Evolutionary conservation across 2,888 invertebrate species (phyloP), one percentile per base, ranked within the genome.

Genomic region (Microchrysa polita): DNA sequence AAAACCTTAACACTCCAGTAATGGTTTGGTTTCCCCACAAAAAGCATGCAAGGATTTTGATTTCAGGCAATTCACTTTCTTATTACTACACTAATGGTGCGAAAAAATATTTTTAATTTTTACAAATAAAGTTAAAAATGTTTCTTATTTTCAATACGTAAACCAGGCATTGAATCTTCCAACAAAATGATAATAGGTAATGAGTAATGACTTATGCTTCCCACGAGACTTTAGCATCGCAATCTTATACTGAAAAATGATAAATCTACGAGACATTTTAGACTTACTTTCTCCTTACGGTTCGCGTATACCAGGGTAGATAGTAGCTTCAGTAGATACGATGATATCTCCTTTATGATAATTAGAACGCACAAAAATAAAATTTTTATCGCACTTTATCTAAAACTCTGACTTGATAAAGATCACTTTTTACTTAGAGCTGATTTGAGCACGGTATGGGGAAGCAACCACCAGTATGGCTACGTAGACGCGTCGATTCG

Each of bases 371-470:
- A 69, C 69, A 55, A 69, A 69, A 69, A 55, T 55, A 69, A 40
- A 23, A 57, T 69, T 69, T 69, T 69, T 69, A 73, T 73, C 73
- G 52, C 73, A 55, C 65, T 73, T 72, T 73, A 73, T 65, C 65
- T 65, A 65, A 69, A 72, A 76, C 76, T 76, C 65, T 59, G 53
- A 60, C 73, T 76, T 72, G 76, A 76, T 76, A 76, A 76, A 76
- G 76, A 76, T 76, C 76, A 76, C 73, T 73, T 76, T 76, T 77
- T 77, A 77, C 74, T 76, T 74, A 76, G 44, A 72, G 22, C 44
- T 60, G 60, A 60, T 72, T 75, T 71, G 73, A 73, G 73, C 67
- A 59, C 69, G 20, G 42, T 65, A 44, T 20, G 44, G 48, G 42
- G 48, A 44, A 65, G 65, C 65, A 20, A 48, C 34, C 34, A 12